Evolutionary conservation across 2,888 invertebrate genomes (phyloP), one percentile per base, ranked within the genome.

Genomic region (Norana najaformis): DNA sequence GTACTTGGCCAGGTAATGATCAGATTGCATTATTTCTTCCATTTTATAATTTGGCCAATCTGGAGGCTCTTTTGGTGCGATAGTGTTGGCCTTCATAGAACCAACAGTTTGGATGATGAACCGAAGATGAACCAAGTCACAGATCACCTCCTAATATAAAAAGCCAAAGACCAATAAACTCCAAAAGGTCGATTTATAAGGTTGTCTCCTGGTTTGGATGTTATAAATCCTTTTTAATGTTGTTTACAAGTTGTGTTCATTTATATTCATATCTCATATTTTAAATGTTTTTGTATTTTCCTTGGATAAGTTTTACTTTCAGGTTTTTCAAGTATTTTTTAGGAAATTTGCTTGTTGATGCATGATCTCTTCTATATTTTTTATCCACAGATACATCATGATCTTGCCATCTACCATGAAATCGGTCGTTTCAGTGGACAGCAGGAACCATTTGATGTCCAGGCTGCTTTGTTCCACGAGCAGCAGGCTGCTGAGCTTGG

Each of bases 341-440:
- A n/a, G 69, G n/a, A 69, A 69, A n/a, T 69, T n/a, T 69, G 69
- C 69, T 69, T 69, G 11, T 69, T 69, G n/a, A 30, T 6, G 69
- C 69, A 69, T 69, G 8, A 13, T 69, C n/a, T n/a, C 14, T 41
- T 41, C 69, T 69, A n/a, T 85, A 85, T 83, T 85, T 38, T 35
- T 30, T 35, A 13, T 69, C 39, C 37, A 41, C 91, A 95, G 95
- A 94, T 96, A 89, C 96, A 96, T 92, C 95, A 96, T 92, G 96
- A 96, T 92, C 93, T 96, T 93, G 95, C 95, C n/a, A 95, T 95
- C 92, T 96, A 96, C 93, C 95, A 96, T 92, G 96, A 96, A 93
- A 92, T 95, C 35, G 95, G 96, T 23, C 94, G 96, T 20, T 96
- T 96, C 92, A 93, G 93, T 83, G 91, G 92, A 41, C 91, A 91